Conservation (phyloP, 2,797 vertebrate species). For the Graptemys geographica region DNA sequence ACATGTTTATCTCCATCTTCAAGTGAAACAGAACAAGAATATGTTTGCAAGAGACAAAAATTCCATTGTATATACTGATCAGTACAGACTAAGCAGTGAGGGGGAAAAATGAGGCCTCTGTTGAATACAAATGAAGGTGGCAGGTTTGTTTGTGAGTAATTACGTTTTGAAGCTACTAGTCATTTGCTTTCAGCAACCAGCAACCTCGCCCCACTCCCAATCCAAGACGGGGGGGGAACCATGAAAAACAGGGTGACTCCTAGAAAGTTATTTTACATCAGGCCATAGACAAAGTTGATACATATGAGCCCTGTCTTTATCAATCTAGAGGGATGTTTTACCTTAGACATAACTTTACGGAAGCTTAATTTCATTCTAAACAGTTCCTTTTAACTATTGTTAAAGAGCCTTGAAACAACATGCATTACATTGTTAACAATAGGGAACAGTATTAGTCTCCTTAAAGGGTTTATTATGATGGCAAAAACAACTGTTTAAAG, state of each 20-base stretch:
- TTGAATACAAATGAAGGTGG: constrained; percentile 80
- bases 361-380: constrained; percentile 40
- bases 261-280: not conserved
- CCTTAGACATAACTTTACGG: constrained; percentile 14
- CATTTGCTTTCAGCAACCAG: constrained; percentile 41
- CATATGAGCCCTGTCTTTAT: not conserved
- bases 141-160: constrained; percentile 59
- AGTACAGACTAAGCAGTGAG: constrained; percentile 69
- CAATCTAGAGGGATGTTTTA: constrained; percentile 18
- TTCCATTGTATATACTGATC: constrained; percentile 78
- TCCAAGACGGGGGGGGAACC: not conserved
- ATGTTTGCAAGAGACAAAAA: constrained; percentile 75
- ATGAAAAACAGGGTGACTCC: not conserved
- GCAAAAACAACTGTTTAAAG: constrained; percentile 57
- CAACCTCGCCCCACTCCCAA: not conserved
- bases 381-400: constrained; percentile 13
- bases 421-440: constrained; percentile 29
- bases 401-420: constrained; percentile 40
- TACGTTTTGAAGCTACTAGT: constrained; percentile 58
- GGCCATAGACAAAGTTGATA: not conserved
- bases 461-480: constrained; percentile 66
- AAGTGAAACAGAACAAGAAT: constrained; percentile 65
- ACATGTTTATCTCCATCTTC: constrained; percentile 49
- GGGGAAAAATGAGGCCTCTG: constrained; percentile 56
- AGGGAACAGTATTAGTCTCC: constrained; percentile 56